A percentile compares a stretch with the other conserved stretches of the same genome.
Conservation (phyloP, 2,888 invertebrate species). For the Eristalinus sepulchralis region DNA sequence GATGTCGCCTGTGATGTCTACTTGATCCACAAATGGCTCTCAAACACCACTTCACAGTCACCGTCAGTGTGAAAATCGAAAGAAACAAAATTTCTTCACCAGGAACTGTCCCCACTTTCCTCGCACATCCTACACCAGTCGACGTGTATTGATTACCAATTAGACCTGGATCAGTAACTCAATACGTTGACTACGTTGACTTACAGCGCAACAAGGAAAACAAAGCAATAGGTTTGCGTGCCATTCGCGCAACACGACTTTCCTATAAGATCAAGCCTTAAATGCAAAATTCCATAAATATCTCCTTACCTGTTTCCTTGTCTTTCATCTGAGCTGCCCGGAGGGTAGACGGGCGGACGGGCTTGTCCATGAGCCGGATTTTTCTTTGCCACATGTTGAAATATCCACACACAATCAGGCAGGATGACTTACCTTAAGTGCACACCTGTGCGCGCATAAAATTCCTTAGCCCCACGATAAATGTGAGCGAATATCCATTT, state of each 20-base stretch:
- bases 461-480: not conserved
- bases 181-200: conserved; percentile 3
- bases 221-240: not conserved
- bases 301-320: conserved; percentile 9
- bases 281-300: not conserved
- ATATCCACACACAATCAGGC: not conserved
- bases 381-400: not conserved
- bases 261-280: not conserved
- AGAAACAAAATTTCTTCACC: not conserved
- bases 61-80: not conserved
- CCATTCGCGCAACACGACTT: not conserved
- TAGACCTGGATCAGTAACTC: conserved; percentile 9
- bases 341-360: too few relatives aligned
- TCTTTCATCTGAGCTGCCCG: not conserved
- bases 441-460: not conserved
- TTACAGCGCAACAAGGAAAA: conserved; percentile 1
- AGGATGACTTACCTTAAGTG: not conserved
- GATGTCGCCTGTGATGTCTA: too few relatives aligned
- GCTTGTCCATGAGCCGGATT: not conserved
- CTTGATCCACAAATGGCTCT: too few relatives aligned
- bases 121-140: conserved; percentile 2
- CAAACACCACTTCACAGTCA: not conserved
- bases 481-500: not conserved
- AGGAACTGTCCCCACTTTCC: not conserved
- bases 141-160: conserved; percentile 34